Base-by-base conservation (phyloP, 2,888 invertebrate species). In the Eugnorisma glareosa region DNA sequence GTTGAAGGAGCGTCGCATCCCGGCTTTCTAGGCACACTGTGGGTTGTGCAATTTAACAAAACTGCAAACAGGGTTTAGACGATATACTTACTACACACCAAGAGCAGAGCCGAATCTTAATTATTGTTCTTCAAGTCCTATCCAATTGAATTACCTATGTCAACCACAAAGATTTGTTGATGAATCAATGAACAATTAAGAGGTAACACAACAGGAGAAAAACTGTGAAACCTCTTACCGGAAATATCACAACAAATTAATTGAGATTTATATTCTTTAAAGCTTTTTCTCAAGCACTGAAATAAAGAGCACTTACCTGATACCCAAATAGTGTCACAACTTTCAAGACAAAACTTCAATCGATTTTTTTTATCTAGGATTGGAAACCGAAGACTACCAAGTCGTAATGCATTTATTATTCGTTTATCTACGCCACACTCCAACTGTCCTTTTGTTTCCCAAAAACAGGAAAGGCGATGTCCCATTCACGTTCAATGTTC, bases 291-390 rank as follows among this genome's bases (percentile, higher is more conserved):
- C 3, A 10, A 37, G 8, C 15, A 40, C 24, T n/a, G 28, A 24
- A 61, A 78, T 15, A 67, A 66, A 67, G 3, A 67, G 1, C 40
- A 79, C 54, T 79, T 61, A 6, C 31, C 48, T 18, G 40, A 18
- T 54, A 72, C 66, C 66, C 28, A 59, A 45, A 51, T 66, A 64
- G n/a, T 75, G 57, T 54, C n/a, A 61, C 61, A 69, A 82, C 61
- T 82, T 70, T 48, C 6, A 67, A 63, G 67, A 40, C 37, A 67
- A 81, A 85, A 82, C 59, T 85, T 82, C 40, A 81, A 82, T 81
- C 57, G 81, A 81, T 59, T 85, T 73, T 67, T 67, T 74, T 63
- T 71, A 71, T 81, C 81, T 40, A 7, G 31, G 35, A 54, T 85
- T 70, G 40, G n/a, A 59, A 84, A 82, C 68, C 63, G 15, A 67